Base-by-base conservation (phyloP, 2,888 invertebrate species). In the Atrina japonica region DNA sequence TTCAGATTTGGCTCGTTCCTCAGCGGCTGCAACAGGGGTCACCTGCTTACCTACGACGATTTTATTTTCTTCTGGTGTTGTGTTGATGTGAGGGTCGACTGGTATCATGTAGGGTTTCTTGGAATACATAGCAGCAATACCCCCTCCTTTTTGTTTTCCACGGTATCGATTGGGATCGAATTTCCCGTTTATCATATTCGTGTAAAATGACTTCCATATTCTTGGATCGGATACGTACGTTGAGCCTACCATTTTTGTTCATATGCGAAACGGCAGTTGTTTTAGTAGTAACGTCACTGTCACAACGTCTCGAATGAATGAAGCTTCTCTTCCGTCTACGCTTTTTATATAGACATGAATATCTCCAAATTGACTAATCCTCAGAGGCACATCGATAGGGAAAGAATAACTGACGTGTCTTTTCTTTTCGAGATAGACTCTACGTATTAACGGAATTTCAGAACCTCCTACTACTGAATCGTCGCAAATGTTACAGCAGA, bases 301-400 rank as follows among this genome's bases (percentile, higher is more conserved):
- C 47, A 67, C 66, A n/a, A 52, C 43, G 29, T 41, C 52, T 25
- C n/a, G 41, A 1, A 70, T n/a, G 14, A 70, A 66, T 70, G 61
- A 66, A 5, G 61, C 66, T 1, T 55, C 49, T 16, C 25, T 9
- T 14, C 43, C 35, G 27, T 67, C 35, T 2, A 23, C 35, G 49
- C 68, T 68, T 40, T 49, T 68, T 59, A 73, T 73, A 73, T 68
- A 68, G 40, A 68, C 47, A 29, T 65, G 65, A 1, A 68, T 55
- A 2, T 68, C 60, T 14, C 41, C 43, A 25, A 68, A 47, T 1
- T 61, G 45, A 23, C 41, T 59, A 2, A 56, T 25, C 56, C 49
- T 60, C 11, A 73, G 11, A 14, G 68, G 65, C 5, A 73, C 53
- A 11, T 60, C 47, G 55, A 68, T 68, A 3, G 73, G 68, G 3